Base-by-base conservation (phyloP, 2,113 vertebrate species). In the Thalassarche chlororhynchos region DNA sequence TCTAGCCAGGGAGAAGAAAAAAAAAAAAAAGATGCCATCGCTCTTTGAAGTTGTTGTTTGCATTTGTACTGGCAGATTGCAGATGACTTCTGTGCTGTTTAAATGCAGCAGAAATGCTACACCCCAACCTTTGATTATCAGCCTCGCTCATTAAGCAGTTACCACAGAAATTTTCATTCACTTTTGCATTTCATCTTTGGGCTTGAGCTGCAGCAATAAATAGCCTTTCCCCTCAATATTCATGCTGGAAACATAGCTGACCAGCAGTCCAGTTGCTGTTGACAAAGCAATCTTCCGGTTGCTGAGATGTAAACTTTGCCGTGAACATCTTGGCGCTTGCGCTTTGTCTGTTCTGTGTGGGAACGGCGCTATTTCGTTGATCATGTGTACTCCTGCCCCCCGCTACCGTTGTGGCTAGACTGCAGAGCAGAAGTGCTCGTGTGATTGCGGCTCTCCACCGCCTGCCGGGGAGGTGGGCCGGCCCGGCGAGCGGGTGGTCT, bases 291-390 rank as follows among this genome's bases (percentile, higher is more conserved):
- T 64, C 52, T 34, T 32, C 62, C 58, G 14, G 66, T 17, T 51
- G 54, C 69, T 0, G 2, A 36, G 61, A 20, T 20, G 18, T 17
- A 17, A 72, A 34, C 77, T 54, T 34, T 0, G 0, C 32, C 1
- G 0, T 0, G 0, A 46, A 4, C 8, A 3, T 6, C n/a, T n/a
- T 4, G 1, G 82, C 6, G 9, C 28, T 29, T 10, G 47, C 9
- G 57, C 55, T 58, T 3, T 28, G 23, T 17, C 54, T 2, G 2
- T 13, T 65, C n/a, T 1, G 1, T 1, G 4, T 20, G 60, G 69
- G 51, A 49, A 15, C 1, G 4, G 15, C 0, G 0, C 29, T 8
- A 0, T 51, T 34, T 24, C 4, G 0, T 5, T 34, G 54, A 28
- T 46, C 15, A 2, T 16, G 42, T 57, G 44, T 38, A 3, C 54